Percentiles rank a stretch among this genome's conserved stretches.
These are phyloP conservation scores for Cyprinodon diabolis DNA, from an alignment of 2,797 vertebrate species.

Conservation along the genomic window DNA sequence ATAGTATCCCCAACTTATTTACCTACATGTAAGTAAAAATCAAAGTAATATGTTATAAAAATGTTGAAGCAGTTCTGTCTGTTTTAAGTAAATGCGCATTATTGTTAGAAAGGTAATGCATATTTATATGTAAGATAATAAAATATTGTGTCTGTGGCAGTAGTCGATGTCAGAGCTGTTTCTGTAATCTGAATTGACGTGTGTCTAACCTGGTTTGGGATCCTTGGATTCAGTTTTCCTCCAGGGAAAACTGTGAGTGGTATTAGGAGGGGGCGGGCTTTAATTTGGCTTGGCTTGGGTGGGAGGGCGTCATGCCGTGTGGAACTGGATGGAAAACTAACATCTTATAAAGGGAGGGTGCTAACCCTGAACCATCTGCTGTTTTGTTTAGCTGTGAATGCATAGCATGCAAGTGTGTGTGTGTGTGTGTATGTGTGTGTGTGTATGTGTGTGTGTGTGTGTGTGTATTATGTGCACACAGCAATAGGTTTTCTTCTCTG, in stretches of 20 bases:
- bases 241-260: conserved; percentile 48
- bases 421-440: neutral
- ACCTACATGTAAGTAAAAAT: neutral
- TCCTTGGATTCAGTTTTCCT: conserved; percentile 72
- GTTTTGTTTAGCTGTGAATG: conserved; percentile 55
- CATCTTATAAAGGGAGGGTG: conserved; percentile 53
- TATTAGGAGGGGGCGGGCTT: conserved; percentile 27
- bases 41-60: neutral
- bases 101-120: conserved; percentile 8
- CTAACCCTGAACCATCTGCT: conserved; percentile 77
- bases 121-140: conserved; percentile 13
- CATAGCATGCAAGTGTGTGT: conserved; percentile 9
- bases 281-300: conserved; percentile 76
- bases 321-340: conserved; percentile 43
- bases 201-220: conserved; percentile 82
- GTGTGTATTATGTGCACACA: conserved; percentile 4
- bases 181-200: conserved; percentile 81
- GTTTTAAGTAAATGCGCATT: neutral
- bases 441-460: neutral
- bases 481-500: conserved; percentile 35
- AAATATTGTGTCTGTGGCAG: conserved; percentile 59
- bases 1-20: neutral
- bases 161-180: conserved; percentile 71
- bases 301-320: conserved; percentile 36
- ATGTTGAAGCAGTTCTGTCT: neutral